These are phyloP conservation scores for Lasioglossum lativentre DNA, from an alignment of 2,888 invertebrate genomes.

Conservation along the genomic window DNA sequence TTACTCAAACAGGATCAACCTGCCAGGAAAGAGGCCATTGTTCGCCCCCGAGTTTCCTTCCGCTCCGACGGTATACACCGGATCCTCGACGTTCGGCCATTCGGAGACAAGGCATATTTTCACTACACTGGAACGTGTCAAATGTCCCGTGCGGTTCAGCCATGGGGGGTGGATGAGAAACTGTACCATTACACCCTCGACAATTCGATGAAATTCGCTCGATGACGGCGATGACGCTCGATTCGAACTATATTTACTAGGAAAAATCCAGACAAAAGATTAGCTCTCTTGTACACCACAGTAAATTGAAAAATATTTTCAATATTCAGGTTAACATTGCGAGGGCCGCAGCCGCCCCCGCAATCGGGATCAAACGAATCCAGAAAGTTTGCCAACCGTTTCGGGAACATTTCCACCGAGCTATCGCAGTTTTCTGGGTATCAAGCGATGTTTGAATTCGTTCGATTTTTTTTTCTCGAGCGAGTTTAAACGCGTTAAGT, in stretches of 20 bases:
- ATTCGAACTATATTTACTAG: too few relatives aligned
- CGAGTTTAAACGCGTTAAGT: conserved; percentile 55
- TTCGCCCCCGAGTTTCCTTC: conserved; percentile 76
- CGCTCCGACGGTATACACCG: conserved; percentile 69
- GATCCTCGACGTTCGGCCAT: conserved; percentile 31
- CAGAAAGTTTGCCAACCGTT: background rate
- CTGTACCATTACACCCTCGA: background rate
- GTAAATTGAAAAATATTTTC: background rate
- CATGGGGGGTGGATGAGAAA: background rate
- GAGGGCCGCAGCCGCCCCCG: background rate
- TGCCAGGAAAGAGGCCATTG: conserved; percentile 80
- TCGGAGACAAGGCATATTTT: conserved; percentile 55
- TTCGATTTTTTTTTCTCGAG: conserved; percentile 49
- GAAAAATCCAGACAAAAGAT: background rate
- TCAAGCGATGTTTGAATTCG: conserved; percentile 4
- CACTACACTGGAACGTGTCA: conserved; percentile 18
- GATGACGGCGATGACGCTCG: background rate
- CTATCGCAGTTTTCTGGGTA: background rate
- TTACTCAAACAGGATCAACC: conserved; percentile 84
- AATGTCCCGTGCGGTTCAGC: conserved; percentile 22
- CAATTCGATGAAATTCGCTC: background rate
- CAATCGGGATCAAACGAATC: background rate
- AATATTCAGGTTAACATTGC: background rate
- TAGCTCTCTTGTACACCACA: background rate
- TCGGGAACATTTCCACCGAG: background rate